These are phyloP conservation scores for Piscicola geometra DNA, from an alignment of 2,888 invertebrate genomes.

Conservation along the genomic window DNA sequence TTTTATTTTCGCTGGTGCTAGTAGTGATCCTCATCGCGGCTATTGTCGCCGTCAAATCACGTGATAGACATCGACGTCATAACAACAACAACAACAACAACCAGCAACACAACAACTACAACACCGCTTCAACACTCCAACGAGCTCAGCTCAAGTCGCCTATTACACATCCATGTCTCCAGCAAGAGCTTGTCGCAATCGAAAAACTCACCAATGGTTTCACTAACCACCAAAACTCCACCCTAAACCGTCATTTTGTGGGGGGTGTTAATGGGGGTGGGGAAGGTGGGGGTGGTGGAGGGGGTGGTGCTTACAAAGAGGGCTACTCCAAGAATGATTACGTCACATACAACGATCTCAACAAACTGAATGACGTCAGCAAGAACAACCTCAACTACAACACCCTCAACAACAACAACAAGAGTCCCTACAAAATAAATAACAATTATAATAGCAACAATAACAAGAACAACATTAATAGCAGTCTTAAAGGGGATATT, in stretches of 20 bases:
- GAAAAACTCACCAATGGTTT: background rate
- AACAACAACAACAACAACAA: background rate
- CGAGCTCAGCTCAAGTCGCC: background rate
- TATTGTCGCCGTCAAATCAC: slow-evolving; percentile 20
- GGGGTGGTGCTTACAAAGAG: too few relatives aligned
- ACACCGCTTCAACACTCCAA: background rate
- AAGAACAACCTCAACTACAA: background rate
- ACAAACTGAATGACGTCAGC: background rate
- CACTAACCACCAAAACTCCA: too few relatives aligned
- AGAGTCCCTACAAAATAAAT: background rate
- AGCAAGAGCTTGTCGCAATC: slow-evolving; percentile 4
- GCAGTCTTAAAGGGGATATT: background rate
- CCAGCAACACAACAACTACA: background rate
- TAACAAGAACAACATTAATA: slow-evolving; percentile 9
- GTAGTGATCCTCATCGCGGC: slow-evolving; percentile 23
- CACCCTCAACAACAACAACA: slow-evolving; percentile 19
- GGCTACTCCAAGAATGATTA: background rate
- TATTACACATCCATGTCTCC: background rate
- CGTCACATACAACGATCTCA: background rate
- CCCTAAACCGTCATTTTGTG: too few relatives aligned
- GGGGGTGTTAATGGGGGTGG: too few relatives aligned
- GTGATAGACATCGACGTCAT: slow-evolving; percentile 3
- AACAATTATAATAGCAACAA: background rate
- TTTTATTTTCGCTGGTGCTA: slow-evolving; percentile 1
- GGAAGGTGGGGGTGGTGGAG: too few relatives aligned